Evolutionary conservation across 2,888 invertebrate genomes (phyloP), one percentile per base, ranked within the genome.

Genomic region (Plemyria rubiginata): DNA sequence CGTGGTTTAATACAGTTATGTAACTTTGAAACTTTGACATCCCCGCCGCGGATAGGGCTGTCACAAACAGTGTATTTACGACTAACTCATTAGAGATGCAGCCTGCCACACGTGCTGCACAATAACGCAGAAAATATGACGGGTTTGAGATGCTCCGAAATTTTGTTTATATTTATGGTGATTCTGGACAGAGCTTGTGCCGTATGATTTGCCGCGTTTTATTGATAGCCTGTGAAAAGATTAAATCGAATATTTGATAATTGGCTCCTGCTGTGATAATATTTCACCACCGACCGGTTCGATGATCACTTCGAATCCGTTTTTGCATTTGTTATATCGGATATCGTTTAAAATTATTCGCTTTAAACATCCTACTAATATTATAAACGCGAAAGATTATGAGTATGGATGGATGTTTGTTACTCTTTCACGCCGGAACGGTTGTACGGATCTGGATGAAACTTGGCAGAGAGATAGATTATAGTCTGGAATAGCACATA

Each of bases 121-220:
- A 77, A 79, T 77, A 71, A 79, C 72, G 74, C 75, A 79, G 72
- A 74, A 76, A 73, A 83, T 81, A 80, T 38, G 79, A 81, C 75
- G 62, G 73, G 75, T 82, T 84, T 81, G 79, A 79, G 78, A 80
- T 77, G 75, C 70, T 79, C 82, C 84, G 82, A 82, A 82, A 77
- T 78, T 75, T 12, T 16, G n/a, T 7, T 32, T 32, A 32, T 8
- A 32, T 32, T 32, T 32, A 32, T 32, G 16, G 46, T 8, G 15
- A 49, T 36, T 50, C 36, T 15, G 15, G 8, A 45, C 45, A 15
- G 15, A 15, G 15, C 43, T 43, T 43, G 9, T 16, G 16, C 43
- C 15, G 15, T 22, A 38, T 38, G 36, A 11, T 46, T 46, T 46
- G 46, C 28, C 5, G 12, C 28, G 12, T 48, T 48, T 48, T 28